Percentiles rank a stretch among this genome's conserved stretches.
Evolutionary conservation across 2,797 vertebrate genomes (phyloP).

Genomic region (Otus scops): DNA sequence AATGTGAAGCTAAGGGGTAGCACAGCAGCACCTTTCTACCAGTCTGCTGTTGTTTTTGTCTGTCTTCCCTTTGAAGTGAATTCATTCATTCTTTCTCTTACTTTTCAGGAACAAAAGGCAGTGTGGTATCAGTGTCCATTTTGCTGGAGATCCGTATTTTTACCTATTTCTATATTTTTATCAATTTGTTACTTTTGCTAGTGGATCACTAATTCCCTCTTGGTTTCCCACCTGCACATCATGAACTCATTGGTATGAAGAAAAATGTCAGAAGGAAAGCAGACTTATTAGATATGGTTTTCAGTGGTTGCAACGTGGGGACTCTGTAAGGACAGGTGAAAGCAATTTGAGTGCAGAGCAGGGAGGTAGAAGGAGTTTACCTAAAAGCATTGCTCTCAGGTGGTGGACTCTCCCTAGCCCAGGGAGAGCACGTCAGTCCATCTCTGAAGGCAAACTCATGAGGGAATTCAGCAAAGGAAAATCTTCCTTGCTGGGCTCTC

Average conservation of each 20-base stretch:
- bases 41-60: neutral
- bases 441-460: neutral
- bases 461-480: neutral
- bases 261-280: neutral
- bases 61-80: neutral
- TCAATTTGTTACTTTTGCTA: neutral
- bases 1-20: neutral
- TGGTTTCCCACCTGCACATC: accelerated
- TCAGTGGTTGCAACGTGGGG: accelerated
- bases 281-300: neutral
- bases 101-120: conserved; percentile 8
- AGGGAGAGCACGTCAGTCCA: neutral
- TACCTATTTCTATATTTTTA: neutral
- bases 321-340: neutral
- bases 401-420: neutral
- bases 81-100: neutral
- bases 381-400: accelerated
- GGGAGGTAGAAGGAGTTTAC: neutral
- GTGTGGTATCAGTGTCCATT: neutral
- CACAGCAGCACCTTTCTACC: neutral
- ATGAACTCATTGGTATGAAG: neutral
- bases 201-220: neutral
- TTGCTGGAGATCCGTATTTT: neutral
- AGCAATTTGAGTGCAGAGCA: neutral
- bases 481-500: neutral